Evolutionary conservation across 1,140 invertebrate genomes (phyloP).

Genomic region (Scaptomyza pallida): DNA sequence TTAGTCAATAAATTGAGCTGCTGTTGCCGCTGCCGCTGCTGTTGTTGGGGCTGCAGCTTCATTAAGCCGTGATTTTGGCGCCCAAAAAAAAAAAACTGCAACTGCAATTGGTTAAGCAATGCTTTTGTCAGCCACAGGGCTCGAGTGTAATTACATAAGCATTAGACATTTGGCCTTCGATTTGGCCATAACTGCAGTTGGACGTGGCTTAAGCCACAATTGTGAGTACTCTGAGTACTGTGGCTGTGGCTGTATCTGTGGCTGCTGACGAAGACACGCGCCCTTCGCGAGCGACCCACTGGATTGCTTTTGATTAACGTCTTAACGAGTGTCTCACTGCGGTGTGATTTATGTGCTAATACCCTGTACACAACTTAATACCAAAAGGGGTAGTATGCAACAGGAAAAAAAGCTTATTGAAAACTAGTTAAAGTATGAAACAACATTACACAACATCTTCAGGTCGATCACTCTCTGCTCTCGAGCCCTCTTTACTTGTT

Average conservation of each 20-base stretch:
- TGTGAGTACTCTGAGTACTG: not conserved
- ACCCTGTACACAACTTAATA: not conserved
- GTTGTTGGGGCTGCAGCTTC: conserved; percentile 35
- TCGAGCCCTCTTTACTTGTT: not conserved
- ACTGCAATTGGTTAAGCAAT: conserved; percentile 61
- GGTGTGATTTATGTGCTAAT: conserved; percentile 71
- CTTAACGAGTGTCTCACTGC: conserved; percentile 66
- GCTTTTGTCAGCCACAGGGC: conserved; percentile 38
- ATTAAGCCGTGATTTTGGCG: conserved; percentile 55
- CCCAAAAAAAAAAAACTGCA: conserved; percentile 48
- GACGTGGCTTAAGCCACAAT: conserved; percentile 3
- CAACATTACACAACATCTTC: not conserved
- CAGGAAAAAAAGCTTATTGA: too few species aligned
- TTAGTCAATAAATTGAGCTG: conserved; percentile 76
- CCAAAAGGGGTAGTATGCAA: not conserved
- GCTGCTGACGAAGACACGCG: conserved; percentile 32
- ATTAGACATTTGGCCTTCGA: conserved; percentile 30
- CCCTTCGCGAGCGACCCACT: conserved; percentile 44
- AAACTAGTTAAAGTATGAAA: too few species aligned
- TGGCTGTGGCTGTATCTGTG: conserved; percentile 4
- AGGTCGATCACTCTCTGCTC: not conserved
- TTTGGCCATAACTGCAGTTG: conserved; percentile 37
- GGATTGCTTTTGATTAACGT: conserved; percentile 77
- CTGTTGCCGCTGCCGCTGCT: conserved; percentile 37
- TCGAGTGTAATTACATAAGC: conserved; percentile 70